Evolutionary conservation across 2,888 invertebrate genomes (phyloP), one percentile per base, ranked within the genome.

Genomic region (Eupithecia subfuscata): DNA sequence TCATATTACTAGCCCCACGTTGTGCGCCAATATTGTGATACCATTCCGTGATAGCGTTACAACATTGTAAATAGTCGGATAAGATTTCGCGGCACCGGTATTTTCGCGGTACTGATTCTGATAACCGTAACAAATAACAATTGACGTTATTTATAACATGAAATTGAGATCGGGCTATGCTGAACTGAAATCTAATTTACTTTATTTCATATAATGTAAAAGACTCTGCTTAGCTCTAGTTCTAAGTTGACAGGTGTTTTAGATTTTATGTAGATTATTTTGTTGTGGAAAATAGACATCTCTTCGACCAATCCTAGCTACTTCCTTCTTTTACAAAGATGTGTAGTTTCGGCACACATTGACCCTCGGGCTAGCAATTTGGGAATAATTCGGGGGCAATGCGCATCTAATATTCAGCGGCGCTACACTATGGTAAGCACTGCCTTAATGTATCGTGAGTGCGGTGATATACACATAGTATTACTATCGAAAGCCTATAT

Each of bases 331-430:
- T n/a, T n/a, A n/a, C n/a, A n/a, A n/a, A 78, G 75, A 75, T 75
- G 69, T 74, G 74, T 77, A 77, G 72, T 65, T 73, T 71, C 34
- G 52, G 71, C 73, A 77, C 75, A 78, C 75, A 76, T 79, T 78
- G 79, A 73, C 80, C 81, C 75, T n/a, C n/a, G n/a, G n/a, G n/a
- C n/a, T n/a, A n/a, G n/a, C n/a, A n/a, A n/a, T n/a, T n/a, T n/a
- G n/a, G 81, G 78, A 84, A 83, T 84, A 84, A 84, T 83, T 84
- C 16, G 1, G 78, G 78, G 79, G 78, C 82, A 79, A 84, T 79
- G 78, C 73, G 76, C 81, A 85, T 86, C 70, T 78, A 85, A 85
- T 86, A 87, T 87, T 86, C 83, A 87, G 78, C 60, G 71, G 73
- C 73, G 75, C 81, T 80, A 78, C 78, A 74, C 67, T 71, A 63